phyloP scores from a whole-genome alignment of 2,113 vertebrate genomes.

The Neogale vison region DNA sequence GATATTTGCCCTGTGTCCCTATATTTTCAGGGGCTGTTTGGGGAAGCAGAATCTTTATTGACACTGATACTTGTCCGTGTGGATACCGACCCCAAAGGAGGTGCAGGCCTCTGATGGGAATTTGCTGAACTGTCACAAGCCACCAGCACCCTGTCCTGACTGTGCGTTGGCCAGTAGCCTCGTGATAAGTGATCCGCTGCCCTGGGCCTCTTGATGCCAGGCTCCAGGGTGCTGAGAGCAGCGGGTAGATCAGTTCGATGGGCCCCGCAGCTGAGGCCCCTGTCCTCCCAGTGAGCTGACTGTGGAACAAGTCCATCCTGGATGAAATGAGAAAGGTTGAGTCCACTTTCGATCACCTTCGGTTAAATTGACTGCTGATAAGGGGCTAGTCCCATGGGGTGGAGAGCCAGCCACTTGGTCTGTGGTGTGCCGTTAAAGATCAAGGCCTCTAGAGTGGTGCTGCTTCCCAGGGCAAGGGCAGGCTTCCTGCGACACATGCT shows the following conservation, averaged over 20 bases:
- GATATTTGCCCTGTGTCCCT: too few relatives aligned
- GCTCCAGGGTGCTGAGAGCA: neutral
- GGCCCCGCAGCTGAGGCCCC: neutral
- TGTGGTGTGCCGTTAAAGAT: neutral
- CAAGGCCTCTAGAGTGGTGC: rapidly evolving
- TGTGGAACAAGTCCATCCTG: neutral
- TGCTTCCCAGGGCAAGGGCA: neutral
- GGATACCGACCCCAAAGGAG: neutral
- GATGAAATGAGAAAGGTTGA: neutral
- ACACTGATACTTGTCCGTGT: neutral
- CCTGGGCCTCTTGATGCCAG: neutral
- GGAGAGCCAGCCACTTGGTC: neutral
- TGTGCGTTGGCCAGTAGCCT: neutral
- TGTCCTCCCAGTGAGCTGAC: neutral
- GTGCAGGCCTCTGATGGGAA: neutral
- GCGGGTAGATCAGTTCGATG: rapidly evolving
- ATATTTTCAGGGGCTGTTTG: neutral
- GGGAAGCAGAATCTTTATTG: neutral
- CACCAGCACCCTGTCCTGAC: neutral
- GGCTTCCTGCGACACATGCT: rapidly evolving
- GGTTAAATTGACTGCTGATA: neutral
- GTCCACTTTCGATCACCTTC: neutral
- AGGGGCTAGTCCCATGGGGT: neutral
- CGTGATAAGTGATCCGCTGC: neutral
- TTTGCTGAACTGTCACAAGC: neutral